phyloP scores from a whole-genome alignment of 2,113 vertebrate genomes.

The Pelmatolapia mariae region DNA sequence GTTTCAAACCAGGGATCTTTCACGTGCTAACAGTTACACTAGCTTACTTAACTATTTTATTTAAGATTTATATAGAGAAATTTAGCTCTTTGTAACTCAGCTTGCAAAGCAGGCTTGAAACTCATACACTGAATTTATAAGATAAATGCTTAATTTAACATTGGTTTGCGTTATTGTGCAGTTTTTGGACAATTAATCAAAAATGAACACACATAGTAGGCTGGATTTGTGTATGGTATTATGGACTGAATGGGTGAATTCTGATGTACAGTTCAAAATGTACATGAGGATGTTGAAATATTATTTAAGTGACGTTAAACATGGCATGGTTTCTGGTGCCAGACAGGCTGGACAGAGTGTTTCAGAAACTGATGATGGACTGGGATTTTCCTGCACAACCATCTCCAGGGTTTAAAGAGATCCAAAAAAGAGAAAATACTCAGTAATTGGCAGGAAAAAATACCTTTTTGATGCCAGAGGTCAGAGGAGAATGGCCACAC shows the following conservation, averaged over 20 bases:
- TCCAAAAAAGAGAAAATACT: not conserved
- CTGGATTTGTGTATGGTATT: not conserved
- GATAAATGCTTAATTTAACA: not conserved
- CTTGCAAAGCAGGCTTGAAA: not conserved
- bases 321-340: not conserved
- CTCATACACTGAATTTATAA: not conserved
- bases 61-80: not conserved
- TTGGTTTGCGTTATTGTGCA: not conserved
- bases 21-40: not conserved
- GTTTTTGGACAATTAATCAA: not conserved
- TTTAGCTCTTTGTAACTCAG: not conserved
- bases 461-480: not conserved
- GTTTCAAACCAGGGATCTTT: not conserved
- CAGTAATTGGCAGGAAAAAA: not conserved
- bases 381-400: not conserved
- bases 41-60: not conserved
- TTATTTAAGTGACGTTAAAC: not conserved
- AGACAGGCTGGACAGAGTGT: not conserved
- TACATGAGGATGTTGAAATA: not conserved
- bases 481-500: not conserved
- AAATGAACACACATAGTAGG: not conserved
- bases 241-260: not conserved
- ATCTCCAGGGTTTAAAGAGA: not conserved
- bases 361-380: not conserved
- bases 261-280: not conserved